phyloP scores from a whole-genome alignment of 2,113 vertebrate genomes.

The Upupa epops region DNA sequence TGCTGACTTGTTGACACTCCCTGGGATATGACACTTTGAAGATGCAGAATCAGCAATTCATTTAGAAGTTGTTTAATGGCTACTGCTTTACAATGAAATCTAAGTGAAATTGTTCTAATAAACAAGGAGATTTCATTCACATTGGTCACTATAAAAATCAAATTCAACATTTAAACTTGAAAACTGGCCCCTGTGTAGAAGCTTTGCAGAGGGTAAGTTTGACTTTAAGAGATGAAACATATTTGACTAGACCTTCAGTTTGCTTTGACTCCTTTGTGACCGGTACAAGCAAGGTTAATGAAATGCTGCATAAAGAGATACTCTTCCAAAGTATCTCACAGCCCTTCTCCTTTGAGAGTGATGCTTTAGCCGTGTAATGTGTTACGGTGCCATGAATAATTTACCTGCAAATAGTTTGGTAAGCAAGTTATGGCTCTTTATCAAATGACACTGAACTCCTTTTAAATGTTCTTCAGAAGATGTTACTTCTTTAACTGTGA shows the following conservation, averaged over 20 bases:
- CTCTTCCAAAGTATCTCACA: background rate
- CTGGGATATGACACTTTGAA: background rate
- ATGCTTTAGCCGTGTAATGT: background rate
- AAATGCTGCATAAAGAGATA: slow-evolving; percentile 21
- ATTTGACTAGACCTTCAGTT: background rate
- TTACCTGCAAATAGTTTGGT: background rate
- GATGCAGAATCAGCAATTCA: background rate
- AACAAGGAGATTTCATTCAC: background rate
- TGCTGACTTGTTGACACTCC: background rate
- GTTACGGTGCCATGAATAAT: background rate
- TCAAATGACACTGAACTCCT: background rate
- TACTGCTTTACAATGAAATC: background rate
- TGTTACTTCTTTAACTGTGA: background rate
- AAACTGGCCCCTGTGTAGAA: background rate
- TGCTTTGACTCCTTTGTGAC: background rate
- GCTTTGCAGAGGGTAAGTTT: background rate
- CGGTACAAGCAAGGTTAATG: background rate
- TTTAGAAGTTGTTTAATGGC: background rate
- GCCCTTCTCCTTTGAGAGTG: background rate
- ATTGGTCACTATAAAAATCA: background rate
- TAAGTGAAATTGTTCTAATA: background rate
- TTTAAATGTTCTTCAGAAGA: background rate
- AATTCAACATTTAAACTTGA: background rate
- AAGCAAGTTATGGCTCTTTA: background rate
- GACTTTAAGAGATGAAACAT: background rate